phyloP scores from a whole-genome alignment of 2,113 vertebrate species.

The Heterotilapia buettikoferi region DNA sequence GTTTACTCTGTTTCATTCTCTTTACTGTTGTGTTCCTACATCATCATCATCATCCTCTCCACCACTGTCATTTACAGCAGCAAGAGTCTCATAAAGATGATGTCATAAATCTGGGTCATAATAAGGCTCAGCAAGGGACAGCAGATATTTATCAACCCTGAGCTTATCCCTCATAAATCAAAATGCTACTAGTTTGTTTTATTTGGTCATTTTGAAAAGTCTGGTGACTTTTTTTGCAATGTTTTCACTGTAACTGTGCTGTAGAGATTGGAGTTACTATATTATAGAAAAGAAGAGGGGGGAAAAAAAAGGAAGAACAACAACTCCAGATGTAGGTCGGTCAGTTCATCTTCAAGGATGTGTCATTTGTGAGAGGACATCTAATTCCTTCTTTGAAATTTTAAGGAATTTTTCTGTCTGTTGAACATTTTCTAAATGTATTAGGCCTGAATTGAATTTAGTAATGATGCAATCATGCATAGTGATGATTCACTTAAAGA shows the following conservation, averaged over 20 bases:
- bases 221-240: neutral
- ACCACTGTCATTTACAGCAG: neutral
- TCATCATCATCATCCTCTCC: neutral
- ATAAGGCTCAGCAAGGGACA: neutral
- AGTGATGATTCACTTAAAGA: slow-evolving; percentile 1
- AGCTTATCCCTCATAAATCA: neutral
- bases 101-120: neutral
- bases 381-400: neutral
- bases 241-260: neutral
- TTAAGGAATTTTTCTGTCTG: neutral
- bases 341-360: neutral
- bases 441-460: neutral
- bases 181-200: neutral
- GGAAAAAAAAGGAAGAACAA: neutral
- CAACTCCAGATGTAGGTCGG: neutral
- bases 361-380: neutral
- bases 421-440: neutral
- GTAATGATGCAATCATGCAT: slow-evolving; percentile 3
- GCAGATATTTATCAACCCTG: neutral
- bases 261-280: neutral
- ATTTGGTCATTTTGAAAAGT: neutral
- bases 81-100: neutral
- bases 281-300: neutral
- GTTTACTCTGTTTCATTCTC: neutral
- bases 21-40: neutral